Evolutionary conservation across 2,113 vertebrate genomes (phyloP).

Genomic region (Daphoenositta chrysoptera): DNA sequence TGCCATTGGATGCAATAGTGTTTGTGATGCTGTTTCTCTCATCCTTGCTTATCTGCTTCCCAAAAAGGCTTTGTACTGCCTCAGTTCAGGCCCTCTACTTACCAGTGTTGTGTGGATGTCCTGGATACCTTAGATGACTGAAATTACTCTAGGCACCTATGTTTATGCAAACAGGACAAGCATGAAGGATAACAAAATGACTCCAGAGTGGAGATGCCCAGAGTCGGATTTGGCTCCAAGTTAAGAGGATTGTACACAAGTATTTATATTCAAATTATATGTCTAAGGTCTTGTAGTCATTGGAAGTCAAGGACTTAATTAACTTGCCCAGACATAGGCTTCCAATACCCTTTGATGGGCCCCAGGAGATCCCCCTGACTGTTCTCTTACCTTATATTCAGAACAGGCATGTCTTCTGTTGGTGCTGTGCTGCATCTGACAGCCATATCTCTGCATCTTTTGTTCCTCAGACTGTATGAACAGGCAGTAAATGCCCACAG

Average conservation of each 20-base stretch:
- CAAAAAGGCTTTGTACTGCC: neutral
- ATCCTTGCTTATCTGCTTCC: neutral
- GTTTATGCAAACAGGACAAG: neutral
- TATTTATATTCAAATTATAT: neutral
- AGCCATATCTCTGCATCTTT: neutral
- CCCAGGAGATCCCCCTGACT: neutral
- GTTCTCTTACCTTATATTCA: neutral
- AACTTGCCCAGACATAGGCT: neutral
- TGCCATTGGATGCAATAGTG: neutral
- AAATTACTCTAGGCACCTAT: neutral
- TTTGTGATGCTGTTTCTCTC: neutral
- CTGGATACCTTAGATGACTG: neutral
- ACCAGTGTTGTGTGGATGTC: neutral
- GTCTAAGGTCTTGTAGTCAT: neutral
- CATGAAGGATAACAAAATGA: neutral
- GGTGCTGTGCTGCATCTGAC: neutral
- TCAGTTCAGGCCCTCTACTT: neutral
- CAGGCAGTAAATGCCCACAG: neutral
- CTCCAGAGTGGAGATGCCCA: neutral
- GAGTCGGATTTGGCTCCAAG: neutral
- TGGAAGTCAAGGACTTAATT: neutral
- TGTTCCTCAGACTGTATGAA: neutral
- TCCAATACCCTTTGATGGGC: neutral
- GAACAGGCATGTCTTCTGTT: neutral
- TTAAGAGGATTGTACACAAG: neutral